phyloP scores from a whole-genome alignment of 2,113 vertebrate genomes.

The Nothocercus julius region DNA sequence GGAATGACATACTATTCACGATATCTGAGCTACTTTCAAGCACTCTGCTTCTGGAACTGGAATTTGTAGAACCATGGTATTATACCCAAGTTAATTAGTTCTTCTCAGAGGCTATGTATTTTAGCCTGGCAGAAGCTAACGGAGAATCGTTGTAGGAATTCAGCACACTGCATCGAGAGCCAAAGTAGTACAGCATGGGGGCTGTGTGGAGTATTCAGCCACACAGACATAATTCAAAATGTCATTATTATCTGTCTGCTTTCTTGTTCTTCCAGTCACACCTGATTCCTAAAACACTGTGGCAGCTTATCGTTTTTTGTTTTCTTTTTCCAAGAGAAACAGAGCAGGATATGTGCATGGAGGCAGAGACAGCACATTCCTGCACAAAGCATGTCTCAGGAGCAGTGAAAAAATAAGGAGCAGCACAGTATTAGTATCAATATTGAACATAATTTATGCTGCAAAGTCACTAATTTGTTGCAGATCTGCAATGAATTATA shows the following conservation, averaged over 20 bases:
- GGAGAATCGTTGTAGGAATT: neutral
- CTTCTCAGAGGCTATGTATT: neutral
- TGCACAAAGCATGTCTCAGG: neutral
- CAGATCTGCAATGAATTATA: neutral
- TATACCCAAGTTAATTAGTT: neutral
- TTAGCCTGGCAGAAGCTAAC: neutral
- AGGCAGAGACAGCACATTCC: neutral
- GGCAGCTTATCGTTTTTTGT: neutral
- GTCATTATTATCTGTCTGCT: neutral
- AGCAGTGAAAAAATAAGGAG: neutral
- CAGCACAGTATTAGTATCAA: neutral
- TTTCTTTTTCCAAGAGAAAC: neutral
- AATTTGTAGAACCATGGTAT: neutral
- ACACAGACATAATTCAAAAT: neutral
- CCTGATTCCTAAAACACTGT: neutral
- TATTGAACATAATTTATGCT: neutral
- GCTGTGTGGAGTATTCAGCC: neutral
- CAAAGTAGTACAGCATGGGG: neutral
- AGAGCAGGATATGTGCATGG: rapidly evolving
- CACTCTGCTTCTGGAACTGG: neutral
- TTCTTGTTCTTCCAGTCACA: neutral
- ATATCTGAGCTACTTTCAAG: neutral
- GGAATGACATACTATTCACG: neutral
- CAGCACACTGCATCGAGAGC: neutral
- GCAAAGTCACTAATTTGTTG: neutral